Percentiles rank a stretch among this genome's conserved stretches.
These are phyloP conservation scores for Cygnus atratus DNA, from an alignment of 2,113 vertebrate species.

Conservation along the genomic window DNA sequence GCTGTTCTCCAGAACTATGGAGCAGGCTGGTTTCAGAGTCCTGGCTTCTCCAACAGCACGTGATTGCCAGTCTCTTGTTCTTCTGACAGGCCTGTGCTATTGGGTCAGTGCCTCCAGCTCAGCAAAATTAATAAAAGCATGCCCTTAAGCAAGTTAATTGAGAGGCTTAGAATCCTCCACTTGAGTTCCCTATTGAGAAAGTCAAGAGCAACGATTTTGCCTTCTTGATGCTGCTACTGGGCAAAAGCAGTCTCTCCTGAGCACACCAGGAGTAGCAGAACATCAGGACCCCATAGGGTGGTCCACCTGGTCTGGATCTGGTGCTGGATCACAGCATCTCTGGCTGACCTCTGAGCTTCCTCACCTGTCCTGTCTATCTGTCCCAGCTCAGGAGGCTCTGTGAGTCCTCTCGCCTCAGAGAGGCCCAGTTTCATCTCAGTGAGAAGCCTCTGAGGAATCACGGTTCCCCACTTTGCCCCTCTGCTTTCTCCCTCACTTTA, in stretches of 20 bases:
- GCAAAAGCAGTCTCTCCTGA: neutral
- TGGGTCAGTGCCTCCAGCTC: neutral
- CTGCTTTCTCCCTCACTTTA: neutral
- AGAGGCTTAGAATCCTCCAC: neutral
- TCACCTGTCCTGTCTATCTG: neutral
- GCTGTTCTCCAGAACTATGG: neutral
- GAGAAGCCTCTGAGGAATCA: neutral
- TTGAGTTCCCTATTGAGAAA: neutral
- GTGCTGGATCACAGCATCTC: neutral
- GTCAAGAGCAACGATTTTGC: neutral
- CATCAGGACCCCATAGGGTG: neutral
- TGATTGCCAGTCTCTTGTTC: neutral
- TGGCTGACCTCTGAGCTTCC: neutral
- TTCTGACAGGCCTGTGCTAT: neutral
- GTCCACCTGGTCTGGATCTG: neutral
- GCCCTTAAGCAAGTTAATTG: neutral
- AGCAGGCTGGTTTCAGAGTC: neutral
- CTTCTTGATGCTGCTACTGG: neutral
- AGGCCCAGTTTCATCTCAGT: neutral
- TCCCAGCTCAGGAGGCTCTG: neutral
- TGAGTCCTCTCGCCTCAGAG: neutral
- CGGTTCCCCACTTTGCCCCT: neutral
- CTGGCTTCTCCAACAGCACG: neutral
- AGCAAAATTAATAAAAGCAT: neutral
- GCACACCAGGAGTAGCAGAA: accelerated